A percentile compares a stretch with the other conserved stretches of the same genome.
These are phyloP conservation scores for Aspidoscelis tigris DNA, from an alignment of 2,113 vertebrate species.

Conservation along the genomic window DNA sequence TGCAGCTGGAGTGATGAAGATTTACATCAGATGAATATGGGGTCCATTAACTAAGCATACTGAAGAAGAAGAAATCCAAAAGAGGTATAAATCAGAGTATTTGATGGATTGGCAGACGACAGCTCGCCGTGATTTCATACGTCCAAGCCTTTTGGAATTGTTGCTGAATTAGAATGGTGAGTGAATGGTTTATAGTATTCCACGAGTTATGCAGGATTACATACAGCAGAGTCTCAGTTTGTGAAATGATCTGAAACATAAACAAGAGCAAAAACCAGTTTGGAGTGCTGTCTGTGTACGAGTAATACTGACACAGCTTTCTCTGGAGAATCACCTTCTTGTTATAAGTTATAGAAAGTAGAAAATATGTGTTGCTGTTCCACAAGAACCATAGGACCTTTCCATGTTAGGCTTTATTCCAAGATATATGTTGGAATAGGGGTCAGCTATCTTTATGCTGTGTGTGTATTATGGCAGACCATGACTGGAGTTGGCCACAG, in stretches of 20 bases:
- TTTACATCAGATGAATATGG: constrained; percentile 10
- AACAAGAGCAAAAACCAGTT: not conserved
- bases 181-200: not conserved
- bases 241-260: not conserved
- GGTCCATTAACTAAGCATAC: constrained; percentile 17
- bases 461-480: too few relatives aligned
- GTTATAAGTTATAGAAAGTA: not conserved
- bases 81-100: not conserved
- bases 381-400: not conserved
- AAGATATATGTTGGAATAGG: too few relatives aligned
- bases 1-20: constrained; percentile 14
- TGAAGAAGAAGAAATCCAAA: constrained; percentile 6
- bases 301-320: not conserved
- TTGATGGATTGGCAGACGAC: constrained; percentile 12
- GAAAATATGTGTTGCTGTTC: not conserved
- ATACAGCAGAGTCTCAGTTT: not conserved
- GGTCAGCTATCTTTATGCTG: too few relatives aligned
- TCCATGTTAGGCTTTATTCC: too few relatives aligned
- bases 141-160: not conserved
- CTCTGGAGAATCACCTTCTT: not conserved
- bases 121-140: not conserved
- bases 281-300: not conserved
- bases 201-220: not conserved
- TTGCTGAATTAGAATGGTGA: not conserved
- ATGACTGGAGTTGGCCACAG: too few relatives aligned